Percentiles rank a stretch among this genome's conserved stretches.
phyloP scores from a whole-genome alignment of 2,888 invertebrate genomes.

The Perizoma flavofasciatum region DNA sequence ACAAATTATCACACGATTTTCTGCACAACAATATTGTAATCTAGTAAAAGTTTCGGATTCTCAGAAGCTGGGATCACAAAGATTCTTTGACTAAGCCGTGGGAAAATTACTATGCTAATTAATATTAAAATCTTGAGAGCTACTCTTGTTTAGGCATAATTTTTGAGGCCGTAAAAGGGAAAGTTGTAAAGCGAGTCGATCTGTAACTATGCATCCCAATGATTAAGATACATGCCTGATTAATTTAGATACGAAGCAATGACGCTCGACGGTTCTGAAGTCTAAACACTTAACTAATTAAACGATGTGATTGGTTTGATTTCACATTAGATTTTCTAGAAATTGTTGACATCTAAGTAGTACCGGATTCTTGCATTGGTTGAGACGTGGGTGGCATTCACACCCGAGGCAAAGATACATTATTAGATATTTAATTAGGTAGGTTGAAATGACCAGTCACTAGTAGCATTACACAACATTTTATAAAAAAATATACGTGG shows the following conservation, averaged over 20 bases:
- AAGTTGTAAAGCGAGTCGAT: conserved; percentile 48
- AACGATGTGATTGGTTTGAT: conserved; percentile 17
- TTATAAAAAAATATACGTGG: too few species aligned
- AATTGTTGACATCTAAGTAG: conserved; percentile 9
- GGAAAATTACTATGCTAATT: conserved; percentile 48
- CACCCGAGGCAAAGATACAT: not conserved
- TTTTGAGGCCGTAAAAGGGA: conserved; percentile 61
- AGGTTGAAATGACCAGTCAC: conserved; percentile 1
- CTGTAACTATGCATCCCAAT: conserved; percentile 24
- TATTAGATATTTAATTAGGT: not conserved
- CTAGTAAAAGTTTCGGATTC: conserved; percentile 42
- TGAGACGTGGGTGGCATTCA: conserved; percentile 10
- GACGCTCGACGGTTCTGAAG: conserved; percentile 2
- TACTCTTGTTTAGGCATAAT: conserved; percentile 48
- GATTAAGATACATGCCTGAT: conserved; percentile 15
- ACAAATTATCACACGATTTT: conserved; percentile 33
- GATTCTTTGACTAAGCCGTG: conserved; percentile 40
- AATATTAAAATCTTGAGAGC: conserved; percentile 52
- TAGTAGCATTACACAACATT: too few species aligned
- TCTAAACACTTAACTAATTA: conserved; percentile 14
- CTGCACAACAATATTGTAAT: conserved; percentile 29
- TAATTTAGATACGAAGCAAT: conserved; percentile 9
- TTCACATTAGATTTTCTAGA: conserved; percentile 22
- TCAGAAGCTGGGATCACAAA: conserved; percentile 21
- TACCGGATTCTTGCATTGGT: conserved; percentile 13